Base-by-base conservation (phyloP, 2,888 invertebrate species). In the Ophonus ardosiacus region DNA sequence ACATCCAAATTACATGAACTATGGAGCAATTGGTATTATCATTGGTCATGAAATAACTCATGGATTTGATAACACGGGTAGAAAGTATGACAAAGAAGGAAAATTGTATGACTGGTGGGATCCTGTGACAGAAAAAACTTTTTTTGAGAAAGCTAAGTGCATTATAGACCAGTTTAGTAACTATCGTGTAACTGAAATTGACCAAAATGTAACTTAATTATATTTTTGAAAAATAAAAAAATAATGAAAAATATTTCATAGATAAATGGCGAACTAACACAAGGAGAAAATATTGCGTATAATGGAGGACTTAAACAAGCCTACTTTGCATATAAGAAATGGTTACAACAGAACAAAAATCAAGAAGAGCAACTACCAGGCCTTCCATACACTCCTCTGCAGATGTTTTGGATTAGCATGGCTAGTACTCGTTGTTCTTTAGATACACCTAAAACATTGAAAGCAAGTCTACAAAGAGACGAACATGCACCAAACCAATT, bases 211-310 rank as follows among this genome's bases (percentile, higher is more conserved):
- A 76, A 76, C 18, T 10, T 74, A 18, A 59, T 4, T 43, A 43
- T n/a, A n/a, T n/a, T n/a, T n/a, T n/a, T n/a, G n/a, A n/a, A n/a
- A n/a, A n/a, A n/a, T n/a, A n/a, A n/a, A n/a, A 43, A 17, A 74
- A 15, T 43, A 15, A 17, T 17, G 17, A 71, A 21, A n/a, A 51
- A n/a, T 56, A 13, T 15, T 2, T 31, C n/a, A 2, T 18, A 97
- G 97, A 90, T 98, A 81, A 97, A 98, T 89, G 98, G 98, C 80
- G 95, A 97, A 86, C 97, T 97, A 89, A 98, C 98, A 0, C 97
- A 97, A 92, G 98, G 97, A n/a, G 98, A 98, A 90, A 98, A 98
- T 90, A 98, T 98, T 84, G 98, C 98, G 0, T 98, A 98, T 90
- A 98, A 98, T 90, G 98, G 98, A 1, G 98, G 98, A 0, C 94